Conservation (phyloP, 2,888 invertebrate genomes). For the Sipha maydis region DNA sequence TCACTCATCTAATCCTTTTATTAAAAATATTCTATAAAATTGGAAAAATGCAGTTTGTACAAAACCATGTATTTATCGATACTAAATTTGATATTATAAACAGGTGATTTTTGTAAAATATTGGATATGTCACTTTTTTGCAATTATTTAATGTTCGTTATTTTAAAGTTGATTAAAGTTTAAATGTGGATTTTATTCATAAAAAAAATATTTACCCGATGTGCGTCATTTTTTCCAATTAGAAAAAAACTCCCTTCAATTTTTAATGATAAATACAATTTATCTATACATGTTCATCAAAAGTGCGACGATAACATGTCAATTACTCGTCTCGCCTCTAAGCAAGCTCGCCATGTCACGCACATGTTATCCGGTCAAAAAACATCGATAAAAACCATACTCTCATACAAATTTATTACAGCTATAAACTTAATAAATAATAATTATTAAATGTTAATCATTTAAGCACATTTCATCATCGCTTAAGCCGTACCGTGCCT, state of each 20-base stretch:
- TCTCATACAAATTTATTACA: not conserved
- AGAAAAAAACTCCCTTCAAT: not conserved
- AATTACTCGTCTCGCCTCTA: not conserved
- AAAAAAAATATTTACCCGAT: not conserved
- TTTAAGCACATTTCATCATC: not conserved
- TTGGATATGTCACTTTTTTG: too few species aligned
- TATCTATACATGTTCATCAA: not conserved
- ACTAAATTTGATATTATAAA: too few species aligned
- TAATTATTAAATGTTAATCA: not conserved
- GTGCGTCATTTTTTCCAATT: conserved; percentile 4
- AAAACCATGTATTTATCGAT: too few species aligned
- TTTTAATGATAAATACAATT: conserved; percentile 31
- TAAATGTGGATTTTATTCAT: not conserved
- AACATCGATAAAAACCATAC: conserved; percentile 14
- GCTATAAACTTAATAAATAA: not conserved
- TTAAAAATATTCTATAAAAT: too few species aligned
- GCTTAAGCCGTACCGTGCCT: conserved; percentile 1
- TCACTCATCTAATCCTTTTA: too few species aligned
- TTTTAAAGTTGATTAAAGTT: conserved; percentile 13
- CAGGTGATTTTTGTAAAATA: not conserved
- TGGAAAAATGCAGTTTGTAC: too few species aligned
- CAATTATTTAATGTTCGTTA: not conserved
- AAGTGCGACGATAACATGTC: conserved; percentile 4
- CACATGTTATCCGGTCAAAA: not conserved
- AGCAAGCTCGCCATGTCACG: not conserved